These are phyloP conservation scores for Gorsachius goisagi DNA, from an alignment of 2,113 vertebrate genomes.

Conservation along the genomic window DNA sequence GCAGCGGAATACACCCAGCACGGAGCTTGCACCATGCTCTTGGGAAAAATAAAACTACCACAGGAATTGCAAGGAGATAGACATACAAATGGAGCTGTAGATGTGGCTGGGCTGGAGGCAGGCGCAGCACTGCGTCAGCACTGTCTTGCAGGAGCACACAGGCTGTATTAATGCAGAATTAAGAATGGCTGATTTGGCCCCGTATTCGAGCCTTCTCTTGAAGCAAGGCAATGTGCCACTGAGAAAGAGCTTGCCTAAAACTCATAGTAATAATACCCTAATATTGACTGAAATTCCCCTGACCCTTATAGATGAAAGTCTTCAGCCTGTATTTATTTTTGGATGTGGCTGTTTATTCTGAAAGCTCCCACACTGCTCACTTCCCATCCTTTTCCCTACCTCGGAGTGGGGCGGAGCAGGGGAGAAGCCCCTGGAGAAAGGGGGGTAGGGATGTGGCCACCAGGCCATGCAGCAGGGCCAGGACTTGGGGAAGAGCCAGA, in stretches of 20 bases:
- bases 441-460: neutral
- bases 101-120: neutral
- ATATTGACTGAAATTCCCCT: neutral
- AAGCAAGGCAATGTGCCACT: neutral
- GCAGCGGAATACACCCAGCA: neutral
- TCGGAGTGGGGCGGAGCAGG: neutral
- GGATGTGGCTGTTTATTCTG: neutral
- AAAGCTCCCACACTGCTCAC: neutral
- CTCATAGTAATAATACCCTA: neutral
- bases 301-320: neutral
- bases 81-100: neutral
- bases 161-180: neutral
- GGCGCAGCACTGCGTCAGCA: neutral
- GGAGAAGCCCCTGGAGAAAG: neutral
- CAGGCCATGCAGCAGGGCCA: neutral
- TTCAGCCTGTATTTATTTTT: neutral
- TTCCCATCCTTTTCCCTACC: neutral
- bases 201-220: fast-evolving
- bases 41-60: neutral
- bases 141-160: neutral
- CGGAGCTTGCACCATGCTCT: fast-evolving
- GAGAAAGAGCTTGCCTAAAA: neutral
- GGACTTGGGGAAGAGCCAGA: neutral
- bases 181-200: neutral
- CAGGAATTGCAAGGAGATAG: neutral